Evolutionary conservation across 1,140 invertebrate species (phyloP).

Genomic region (Potamilus streckersoni): DNA sequence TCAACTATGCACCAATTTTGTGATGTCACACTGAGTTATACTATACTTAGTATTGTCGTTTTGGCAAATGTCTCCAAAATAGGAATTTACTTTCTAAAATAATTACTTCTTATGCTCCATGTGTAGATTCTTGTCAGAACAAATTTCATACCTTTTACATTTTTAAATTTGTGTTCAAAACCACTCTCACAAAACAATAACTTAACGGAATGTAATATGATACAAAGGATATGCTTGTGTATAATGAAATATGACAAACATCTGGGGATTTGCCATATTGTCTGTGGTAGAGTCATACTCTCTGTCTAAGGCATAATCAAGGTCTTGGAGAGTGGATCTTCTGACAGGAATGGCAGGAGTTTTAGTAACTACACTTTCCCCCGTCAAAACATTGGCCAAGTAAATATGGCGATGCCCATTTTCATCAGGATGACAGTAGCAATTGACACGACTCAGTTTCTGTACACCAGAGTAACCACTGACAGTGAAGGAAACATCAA

Average conservation of each 20-base stretch:
- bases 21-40: too few species aligned
- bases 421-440: constrained; percentile 11
- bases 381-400: constrained; percentile 16
- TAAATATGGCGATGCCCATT: constrained; percentile 15
- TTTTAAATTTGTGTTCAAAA: too few species aligned
- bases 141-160: too few species aligned
- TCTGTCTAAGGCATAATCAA: too few species aligned
- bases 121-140: too few species aligned
- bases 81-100: too few species aligned
- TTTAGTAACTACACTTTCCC: constrained; percentile 16
- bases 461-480: neutral
- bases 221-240: constrained; percentile 20
- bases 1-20: too few species aligned
- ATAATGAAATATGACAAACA: constrained; percentile 33
- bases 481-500: neutral
- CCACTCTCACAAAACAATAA: too few species aligned
- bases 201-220: constrained; percentile 14
- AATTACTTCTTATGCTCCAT: too few species aligned
- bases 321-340: neutral
- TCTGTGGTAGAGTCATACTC: constrained; percentile 24
- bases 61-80: too few species aligned
- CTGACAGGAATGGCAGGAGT: constrained; percentile 5
- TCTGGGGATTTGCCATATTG: constrained; percentile 15
- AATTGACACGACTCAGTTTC: neutral
- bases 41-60: too few species aligned